phyloP scores from a whole-genome alignment of 2,113 vertebrate species.

The Riparia riparia region DNA sequence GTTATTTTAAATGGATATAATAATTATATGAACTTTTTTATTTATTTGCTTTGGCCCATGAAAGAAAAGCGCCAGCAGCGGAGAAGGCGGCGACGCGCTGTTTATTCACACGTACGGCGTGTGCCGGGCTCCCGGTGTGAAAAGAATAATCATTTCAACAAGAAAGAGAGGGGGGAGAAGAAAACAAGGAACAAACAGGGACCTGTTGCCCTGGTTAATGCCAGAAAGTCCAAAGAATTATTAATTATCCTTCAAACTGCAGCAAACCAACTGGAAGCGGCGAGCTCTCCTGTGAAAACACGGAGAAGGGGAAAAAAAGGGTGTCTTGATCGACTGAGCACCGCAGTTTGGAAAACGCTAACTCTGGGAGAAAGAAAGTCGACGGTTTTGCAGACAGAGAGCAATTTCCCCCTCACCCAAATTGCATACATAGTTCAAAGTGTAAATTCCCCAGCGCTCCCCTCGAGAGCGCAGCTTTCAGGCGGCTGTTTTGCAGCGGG shows the following conservation, averaged over 20 bases:
- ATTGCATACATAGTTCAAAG: slow-evolving; percentile 50
- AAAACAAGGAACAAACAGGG: slow-evolving; percentile 18
- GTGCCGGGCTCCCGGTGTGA: neutral
- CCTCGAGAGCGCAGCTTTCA: neutral
- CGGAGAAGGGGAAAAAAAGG: neutral
- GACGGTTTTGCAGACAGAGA: neutral
- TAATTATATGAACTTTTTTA: slow-evolving; percentile 42
- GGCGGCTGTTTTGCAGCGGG: neutral
- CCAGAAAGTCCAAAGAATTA: neutral
- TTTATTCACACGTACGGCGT: neutral
- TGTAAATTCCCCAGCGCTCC: slow-evolving; percentile 24
- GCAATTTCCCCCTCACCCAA: neutral
- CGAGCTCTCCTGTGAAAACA: neutral
- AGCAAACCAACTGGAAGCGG: neutral
- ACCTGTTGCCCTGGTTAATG: neutral
- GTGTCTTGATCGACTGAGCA: neutral
- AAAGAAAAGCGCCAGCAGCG: neutral
- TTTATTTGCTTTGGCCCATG: slow-evolving; percentile 53
- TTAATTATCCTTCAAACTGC: neutral
- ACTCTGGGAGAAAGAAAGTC: neutral
- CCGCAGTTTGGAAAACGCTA: neutral
- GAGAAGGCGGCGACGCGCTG: neutral
- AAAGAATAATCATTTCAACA: slow-evolving; percentile 20
- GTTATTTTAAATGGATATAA: slow-evolving; percentile 10
- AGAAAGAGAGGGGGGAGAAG: neutral